A percentile compares a stretch with the other conserved stretches of the same genome.
phyloP scores from a whole-genome alignment of 2,888 invertebrate species.

The Allophyes oxyacanthae region DNA sequence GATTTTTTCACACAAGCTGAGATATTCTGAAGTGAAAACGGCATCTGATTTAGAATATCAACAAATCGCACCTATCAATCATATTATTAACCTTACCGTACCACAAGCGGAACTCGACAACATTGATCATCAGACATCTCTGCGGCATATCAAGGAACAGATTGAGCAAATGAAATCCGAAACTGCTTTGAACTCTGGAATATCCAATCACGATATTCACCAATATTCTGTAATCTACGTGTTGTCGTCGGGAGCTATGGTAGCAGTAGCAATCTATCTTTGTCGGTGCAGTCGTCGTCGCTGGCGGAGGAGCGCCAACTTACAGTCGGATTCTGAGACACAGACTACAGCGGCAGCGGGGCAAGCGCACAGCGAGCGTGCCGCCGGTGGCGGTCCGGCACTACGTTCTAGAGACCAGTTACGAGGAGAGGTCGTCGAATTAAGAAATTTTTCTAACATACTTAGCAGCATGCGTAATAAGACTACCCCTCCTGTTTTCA shows the following conservation, averaged over 20 bases:
- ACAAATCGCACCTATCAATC: no score
- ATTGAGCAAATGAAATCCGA: neutral
- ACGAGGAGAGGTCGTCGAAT: neutral
- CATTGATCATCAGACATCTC: neutral
- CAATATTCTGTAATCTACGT: conserved; percentile 1
- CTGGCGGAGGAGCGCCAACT: neutral
- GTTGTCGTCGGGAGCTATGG: neutral
- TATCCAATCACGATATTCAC: neutral
- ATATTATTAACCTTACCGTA: no score
- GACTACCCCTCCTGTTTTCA: neutral
- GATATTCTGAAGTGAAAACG: neutral
- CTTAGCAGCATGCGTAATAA: neutral
- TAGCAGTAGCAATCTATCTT: neutral
- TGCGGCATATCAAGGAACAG: neutral
- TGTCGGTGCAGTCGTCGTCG: neutral
- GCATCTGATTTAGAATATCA: neutral
- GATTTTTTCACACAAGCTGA: neutral
- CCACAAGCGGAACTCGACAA: no score
- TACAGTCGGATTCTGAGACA: neutral
- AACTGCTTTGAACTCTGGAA: neutral
- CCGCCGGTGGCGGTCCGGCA: neutral
- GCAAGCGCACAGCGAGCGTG: neutral
- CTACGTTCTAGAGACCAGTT: neutral
- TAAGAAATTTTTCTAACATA: neutral
- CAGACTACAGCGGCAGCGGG: neutral